phyloP scores from a whole-genome alignment of 2,113 vertebrate species.

The Panurus biarmicus region DNA sequence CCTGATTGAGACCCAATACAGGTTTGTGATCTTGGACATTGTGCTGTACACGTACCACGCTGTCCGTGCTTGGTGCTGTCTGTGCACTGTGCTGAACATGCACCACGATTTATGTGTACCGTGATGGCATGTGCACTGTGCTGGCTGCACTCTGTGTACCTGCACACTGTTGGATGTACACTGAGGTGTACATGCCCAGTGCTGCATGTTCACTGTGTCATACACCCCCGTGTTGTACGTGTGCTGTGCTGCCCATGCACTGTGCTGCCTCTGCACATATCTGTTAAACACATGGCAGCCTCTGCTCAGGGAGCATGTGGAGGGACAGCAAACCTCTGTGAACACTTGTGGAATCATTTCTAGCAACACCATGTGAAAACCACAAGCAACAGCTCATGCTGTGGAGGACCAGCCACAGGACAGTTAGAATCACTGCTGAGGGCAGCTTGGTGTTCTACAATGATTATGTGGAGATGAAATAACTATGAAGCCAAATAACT shows the following conservation, averaged over 20 bases:
- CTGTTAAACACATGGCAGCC: rapidly evolving
- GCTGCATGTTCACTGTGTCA: rapidly evolving
- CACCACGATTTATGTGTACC: rapidly evolving
- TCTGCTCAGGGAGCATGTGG: neutral
- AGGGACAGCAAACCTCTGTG: neutral
- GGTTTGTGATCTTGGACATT: too few species aligned
- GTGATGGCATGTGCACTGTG: rapidly evolving
- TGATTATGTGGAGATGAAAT: neutral
- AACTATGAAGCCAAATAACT: neutral
- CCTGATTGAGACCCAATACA: too few species aligned
- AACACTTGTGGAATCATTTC: neutral
- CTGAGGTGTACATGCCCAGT: neutral
- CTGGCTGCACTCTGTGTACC: neutral
- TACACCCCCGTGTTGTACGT: rapidly evolving
- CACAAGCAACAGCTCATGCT: neutral
- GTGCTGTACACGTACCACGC: too few species aligned
- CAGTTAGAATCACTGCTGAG: neutral
- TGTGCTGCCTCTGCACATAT: rapidly evolving
- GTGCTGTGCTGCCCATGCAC: rapidly evolving
- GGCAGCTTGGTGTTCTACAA: neutral
- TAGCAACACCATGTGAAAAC: neutral
- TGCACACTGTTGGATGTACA: neutral
- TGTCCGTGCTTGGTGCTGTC: neutral
- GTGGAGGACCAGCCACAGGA: neutral
- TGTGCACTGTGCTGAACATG: neutral